These are phyloP conservation scores for Coendou prehensilis DNA, from an alignment of 2,797 vertebrate genomes.

Conservation along the genomic window DNA sequence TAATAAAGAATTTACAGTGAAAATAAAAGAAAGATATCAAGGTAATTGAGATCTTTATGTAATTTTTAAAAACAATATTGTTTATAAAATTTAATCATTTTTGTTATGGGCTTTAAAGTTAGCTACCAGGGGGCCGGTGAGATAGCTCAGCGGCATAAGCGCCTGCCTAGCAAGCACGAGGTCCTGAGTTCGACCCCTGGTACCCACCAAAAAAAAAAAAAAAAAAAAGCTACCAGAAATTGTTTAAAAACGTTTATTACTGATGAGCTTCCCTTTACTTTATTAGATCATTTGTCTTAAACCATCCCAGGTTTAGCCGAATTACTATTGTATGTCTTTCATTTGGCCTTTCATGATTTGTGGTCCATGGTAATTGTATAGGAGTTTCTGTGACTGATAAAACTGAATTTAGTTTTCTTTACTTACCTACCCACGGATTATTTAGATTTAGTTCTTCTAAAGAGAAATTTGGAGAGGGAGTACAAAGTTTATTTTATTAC, in stretches of 20 bases:
- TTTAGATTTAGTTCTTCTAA: conserved; percentile 65
- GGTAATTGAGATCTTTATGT: conserved; percentile 21
- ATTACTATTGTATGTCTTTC: conserved; percentile 36
- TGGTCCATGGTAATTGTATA: background rate
- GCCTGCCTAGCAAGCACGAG: no score
- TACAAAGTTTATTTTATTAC: conserved; percentile 52
- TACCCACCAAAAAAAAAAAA: no score
- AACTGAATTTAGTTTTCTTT: conserved; percentile 58
- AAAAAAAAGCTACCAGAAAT: conserved; percentile 38
- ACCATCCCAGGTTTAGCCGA: background rate
- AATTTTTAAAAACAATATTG: conserved; percentile 61
- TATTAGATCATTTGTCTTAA: conserved; percentile 42
- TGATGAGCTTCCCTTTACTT: conserved; percentile 37
- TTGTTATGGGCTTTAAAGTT: conserved; percentile 50
- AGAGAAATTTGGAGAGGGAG: background rate
- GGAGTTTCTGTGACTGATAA: conserved; percentile 37
- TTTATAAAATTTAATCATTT: conserved; percentile 72
- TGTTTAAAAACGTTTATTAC: conserved; percentile 35
- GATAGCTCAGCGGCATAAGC: no score
- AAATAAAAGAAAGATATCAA: conserved; percentile 34
- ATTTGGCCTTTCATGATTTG: conserved; percentile 17
- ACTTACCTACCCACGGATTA: conserved; percentile 24
- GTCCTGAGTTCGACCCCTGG: no score
- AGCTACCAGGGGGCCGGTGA: background rate
- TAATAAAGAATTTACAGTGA: conserved; percentile 31